Conservation (phyloP, 2,888 invertebrate species). For the Calliopum simillimum region DNA sequence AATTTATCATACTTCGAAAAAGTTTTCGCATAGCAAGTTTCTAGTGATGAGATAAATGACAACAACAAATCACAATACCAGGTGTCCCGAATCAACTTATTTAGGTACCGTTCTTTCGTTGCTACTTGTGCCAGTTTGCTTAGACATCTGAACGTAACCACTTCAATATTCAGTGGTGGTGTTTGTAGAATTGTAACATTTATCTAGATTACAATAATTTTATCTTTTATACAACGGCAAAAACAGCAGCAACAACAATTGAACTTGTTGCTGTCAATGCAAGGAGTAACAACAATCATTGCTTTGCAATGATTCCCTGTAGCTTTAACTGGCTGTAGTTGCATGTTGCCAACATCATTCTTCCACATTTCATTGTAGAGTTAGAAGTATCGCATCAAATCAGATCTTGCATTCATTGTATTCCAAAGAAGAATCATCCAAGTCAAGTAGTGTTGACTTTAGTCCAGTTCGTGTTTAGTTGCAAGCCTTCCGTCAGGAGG, state of each 20-base stretch:
- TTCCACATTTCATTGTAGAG: background rate
- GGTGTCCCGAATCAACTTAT: too few species aligned
- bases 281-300: slow-evolving; percentile 16
- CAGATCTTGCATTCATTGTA: slow-evolving; percentile 1
- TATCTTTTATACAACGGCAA: slow-evolving; percentile 36
- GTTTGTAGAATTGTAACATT: slow-evolving; percentile 32
- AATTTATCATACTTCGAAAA: too few species aligned
- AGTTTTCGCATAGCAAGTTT: too few species aligned
- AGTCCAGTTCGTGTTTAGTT: background rate
- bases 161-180: slow-evolving; percentile 38
- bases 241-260: slow-evolving; percentile 19
- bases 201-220: slow-evolving; percentile 60
- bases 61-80: too few species aligned
- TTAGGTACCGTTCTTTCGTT: too few species aligned
- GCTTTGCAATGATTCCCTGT: slow-evolving; percentile 7
- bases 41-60: too few species aligned
- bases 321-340: slow-evolving; percentile 34
- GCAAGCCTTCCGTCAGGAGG: slow-evolving; percentile 56
- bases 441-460: slow-evolving; percentile 4
- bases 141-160: background rate
- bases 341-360: slow-evolving; percentile 41
- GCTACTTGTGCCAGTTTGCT: too few species aligned
- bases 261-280: slow-evolving; percentile 22
- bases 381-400: background rate
- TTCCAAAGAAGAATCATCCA: slow-evolving; percentile 5